A percentile compares a stretch with the other conserved stretches of the same genome.
These are phyloP conservation scores for Drosophila obscura DNA, from an alignment of 1,140 invertebrate genomes.

Conservation along the genomic window DNA sequence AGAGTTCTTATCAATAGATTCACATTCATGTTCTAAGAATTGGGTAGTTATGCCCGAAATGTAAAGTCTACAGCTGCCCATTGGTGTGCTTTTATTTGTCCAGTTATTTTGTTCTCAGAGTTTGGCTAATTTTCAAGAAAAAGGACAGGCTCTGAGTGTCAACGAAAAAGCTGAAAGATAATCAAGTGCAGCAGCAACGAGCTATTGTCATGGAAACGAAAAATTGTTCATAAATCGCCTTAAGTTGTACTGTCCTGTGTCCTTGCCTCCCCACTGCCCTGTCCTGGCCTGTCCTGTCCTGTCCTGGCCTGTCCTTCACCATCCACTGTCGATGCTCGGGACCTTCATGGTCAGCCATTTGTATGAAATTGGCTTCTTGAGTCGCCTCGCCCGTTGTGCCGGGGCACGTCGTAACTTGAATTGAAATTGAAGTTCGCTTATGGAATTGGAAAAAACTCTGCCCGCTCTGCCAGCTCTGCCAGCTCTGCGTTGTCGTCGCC, in stretches of 20 bases:
- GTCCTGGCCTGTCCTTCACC: neutral
- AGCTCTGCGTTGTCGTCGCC: constrained; percentile 11
- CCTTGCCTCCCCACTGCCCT: too few species aligned
- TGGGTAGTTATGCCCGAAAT: neutral
- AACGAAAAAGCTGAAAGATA: constrained; percentile 13
- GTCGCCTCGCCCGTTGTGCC: constrained; percentile 30
- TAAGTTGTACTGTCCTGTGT: constrained; percentile 39
- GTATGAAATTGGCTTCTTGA: constrained; percentile 72
- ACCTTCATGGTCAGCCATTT: constrained; percentile 69
- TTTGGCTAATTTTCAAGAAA: constrained; percentile 55
- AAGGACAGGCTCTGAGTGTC: neutral
- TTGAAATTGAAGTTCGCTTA: constrained; percentile 80
- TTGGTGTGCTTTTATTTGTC: constrained; percentile 72
- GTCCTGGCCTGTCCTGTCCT: neutral
- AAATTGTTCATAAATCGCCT: constrained; percentile 70
- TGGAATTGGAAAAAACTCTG: constrained; percentile 72
- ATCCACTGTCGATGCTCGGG: constrained; percentile 22
- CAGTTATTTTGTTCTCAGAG: constrained; percentile 29
- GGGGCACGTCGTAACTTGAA: constrained; percentile 75
- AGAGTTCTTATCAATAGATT: neutral
- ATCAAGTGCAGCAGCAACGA: constrained; percentile 42
- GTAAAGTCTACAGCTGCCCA: constrained; percentile 60
- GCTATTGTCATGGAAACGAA: constrained; percentile 56
- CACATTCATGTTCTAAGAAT: neutral
- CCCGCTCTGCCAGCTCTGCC: neutral